Evolutionary conservation across 2,888 invertebrate species (phyloP), one percentile per base, ranked within the genome.

Genomic region (Melipona beecheii): DNA sequence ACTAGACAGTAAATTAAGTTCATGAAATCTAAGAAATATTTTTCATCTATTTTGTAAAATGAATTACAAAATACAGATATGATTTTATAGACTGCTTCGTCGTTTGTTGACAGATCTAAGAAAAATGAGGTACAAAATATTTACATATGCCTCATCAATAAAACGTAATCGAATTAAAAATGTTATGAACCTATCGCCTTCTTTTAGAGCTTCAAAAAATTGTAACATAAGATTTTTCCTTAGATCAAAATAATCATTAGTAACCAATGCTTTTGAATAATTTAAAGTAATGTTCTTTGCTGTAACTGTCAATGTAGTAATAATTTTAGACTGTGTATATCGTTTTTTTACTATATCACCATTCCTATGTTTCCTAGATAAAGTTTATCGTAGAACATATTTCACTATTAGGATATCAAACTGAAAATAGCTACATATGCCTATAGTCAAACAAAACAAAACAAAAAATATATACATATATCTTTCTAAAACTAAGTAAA

Each of bases 301-400:
- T 5, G 95, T 92, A 19, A 93, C 91, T 36, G 95, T 88, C 43
- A 96, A 89, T 82, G 95, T 94, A 36, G 93, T 87, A n/a, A 94
- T 94, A n/a, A 96, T 93, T 82, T 93, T 91, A 24, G 93, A 75
- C 54, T 94, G 93, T 94, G 93, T 58, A 85, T 95, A 93, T 96
- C 96, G 96, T 77, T 94, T 93, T 87, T 94, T 94, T 79, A 95
- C 91, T 31, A 93, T 80, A 15, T 86, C 72, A 86, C 95, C 93
- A 70, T 91, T 90, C 89, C 94, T 93, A 91, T 95, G 94, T 74
- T 95, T 95, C 91, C 95, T 95, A 2, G 95, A 93, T 88, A 96
- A 31, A 31, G 92, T 91, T 78, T 91, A 92, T 66, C 89, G 81
- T 24, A 24, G 24, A 24, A 24, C 24, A 24, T 24, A 24, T 24